phyloP scores from a whole-genome alignment of 2,797 vertebrate genomes.

The Hyperoplus lanceolatus region DNA sequence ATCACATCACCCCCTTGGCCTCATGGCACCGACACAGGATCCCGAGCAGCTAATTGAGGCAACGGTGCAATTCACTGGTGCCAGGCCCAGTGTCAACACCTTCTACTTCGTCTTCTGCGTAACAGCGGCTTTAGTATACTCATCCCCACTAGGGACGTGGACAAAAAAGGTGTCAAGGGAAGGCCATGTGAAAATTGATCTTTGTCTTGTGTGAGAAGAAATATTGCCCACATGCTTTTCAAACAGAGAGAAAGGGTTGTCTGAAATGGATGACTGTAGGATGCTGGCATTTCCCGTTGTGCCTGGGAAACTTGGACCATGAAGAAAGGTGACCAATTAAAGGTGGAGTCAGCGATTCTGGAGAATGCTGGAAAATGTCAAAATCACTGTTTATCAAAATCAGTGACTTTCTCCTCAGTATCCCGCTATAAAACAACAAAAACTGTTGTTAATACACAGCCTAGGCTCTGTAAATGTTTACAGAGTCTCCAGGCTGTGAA shows the following conservation, averaged over 20 bases:
- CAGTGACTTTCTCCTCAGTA: too few species aligned
- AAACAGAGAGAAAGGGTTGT: slow-evolving; percentile 21
- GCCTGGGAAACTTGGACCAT: neutral
- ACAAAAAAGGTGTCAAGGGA: slow-evolving; percentile 42
- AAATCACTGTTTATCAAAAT: too few species aligned
- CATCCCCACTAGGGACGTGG: slow-evolving; percentile 43
- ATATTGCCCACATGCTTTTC: slow-evolving; percentile 58
- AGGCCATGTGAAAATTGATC: slow-evolving; percentile 61
- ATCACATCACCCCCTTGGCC: slow-evolving; percentile 67
- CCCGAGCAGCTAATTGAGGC: slow-evolving; percentile 75
- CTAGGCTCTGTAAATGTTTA: too few species aligned
- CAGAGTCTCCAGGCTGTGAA: too few species aligned
- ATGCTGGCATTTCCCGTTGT: slow-evolving; percentile 64
- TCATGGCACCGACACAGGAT: slow-evolving; percentile 72
- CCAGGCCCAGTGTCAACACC: slow-evolving; percentile 71
- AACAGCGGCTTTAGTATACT: slow-evolving; percentile 48
- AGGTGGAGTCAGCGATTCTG: neutral
- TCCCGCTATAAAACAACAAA: too few species aligned
- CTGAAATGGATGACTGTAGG: slow-evolving; percentile 46
- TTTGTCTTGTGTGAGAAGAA: slow-evolving; percentile 51
- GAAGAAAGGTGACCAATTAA: slow-evolving; percentile 32
- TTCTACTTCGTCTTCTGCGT: slow-evolving; percentile 68
- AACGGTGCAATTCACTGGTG: slow-evolving; percentile 69
- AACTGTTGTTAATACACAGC: too few species aligned
- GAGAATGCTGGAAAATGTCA: too few species aligned